Percentiles rank a stretch among this genome's conserved stretches.
Conservation (phyloP, 2,797 vertebrate genomes). For the Xiphorhynchus erythropygius region DNA sequence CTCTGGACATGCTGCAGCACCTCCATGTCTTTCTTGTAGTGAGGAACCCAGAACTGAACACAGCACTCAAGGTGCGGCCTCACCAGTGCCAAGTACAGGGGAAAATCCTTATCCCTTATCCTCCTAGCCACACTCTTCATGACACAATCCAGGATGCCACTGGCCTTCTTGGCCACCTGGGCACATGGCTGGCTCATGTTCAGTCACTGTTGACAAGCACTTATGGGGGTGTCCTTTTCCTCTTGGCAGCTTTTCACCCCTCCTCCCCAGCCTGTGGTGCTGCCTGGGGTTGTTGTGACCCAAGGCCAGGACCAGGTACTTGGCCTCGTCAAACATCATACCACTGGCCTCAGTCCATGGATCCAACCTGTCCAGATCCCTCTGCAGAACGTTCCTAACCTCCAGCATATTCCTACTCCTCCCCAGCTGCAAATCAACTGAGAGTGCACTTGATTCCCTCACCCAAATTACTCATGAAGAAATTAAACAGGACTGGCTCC, state of each 20-base stretch:
- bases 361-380: not conserved
- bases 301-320: not conserved
- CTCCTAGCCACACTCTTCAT: not conserved
- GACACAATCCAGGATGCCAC: not conserved
- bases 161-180: not conserved
- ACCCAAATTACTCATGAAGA: rapidly evolving
- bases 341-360: rapidly evolving
- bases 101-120: rapidly evolving
- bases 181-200: not conserved
- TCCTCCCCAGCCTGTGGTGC: not conserved
- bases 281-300: not conserved
- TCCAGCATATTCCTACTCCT: not conserved
- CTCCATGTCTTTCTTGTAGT: not conserved
- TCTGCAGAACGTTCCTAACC: not conserved
- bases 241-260: not conserved
- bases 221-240: not conserved
- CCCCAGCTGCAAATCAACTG: not conserved
- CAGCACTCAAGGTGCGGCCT: not conserved
- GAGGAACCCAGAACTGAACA: rapidly evolving
- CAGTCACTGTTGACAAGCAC: not conserved
- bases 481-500: not conserved
- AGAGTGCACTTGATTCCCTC: rapidly evolving
- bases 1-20: not conserved
- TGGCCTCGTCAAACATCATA: not conserved
- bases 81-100: rapidly evolving